Evolutionary conservation across 2,888 invertebrate species (phyloP).

Genomic region (Pogonocherus hispidulus): DNA sequence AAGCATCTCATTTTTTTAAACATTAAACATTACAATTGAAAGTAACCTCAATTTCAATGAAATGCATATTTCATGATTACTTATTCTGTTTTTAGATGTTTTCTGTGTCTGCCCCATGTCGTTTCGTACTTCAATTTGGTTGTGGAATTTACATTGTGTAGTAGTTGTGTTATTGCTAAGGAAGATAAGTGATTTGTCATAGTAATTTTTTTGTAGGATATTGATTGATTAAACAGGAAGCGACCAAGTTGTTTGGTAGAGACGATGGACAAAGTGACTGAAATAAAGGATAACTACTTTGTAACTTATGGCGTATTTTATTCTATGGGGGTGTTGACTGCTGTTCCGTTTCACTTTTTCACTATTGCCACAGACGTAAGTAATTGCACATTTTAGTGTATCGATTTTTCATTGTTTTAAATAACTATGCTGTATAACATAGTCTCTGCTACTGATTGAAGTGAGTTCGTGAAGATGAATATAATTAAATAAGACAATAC

Average conservation of each 20-base stretch:
- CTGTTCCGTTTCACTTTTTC: slow-evolving; percentile 50
- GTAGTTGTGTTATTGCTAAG: not conserved
- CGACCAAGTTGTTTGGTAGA: not conserved
- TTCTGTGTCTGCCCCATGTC: not conserved
- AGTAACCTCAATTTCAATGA: too few species aligned
- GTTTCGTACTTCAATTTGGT: not conserved
- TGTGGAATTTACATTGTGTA: not conserved
- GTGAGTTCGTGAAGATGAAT: too few species aligned
- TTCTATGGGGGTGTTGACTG: slow-evolving; percentile 50
- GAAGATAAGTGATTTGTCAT: not conserved
- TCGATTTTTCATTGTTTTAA: too few species aligned
- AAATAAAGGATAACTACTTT: slow-evolving; percentile 50
- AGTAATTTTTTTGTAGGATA: not conserved
- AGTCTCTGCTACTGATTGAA: too few species aligned
- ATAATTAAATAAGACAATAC: too few species aligned
- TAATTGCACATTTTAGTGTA: too few species aligned
- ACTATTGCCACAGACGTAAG: slow-evolving; percentile 52
- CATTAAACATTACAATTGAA: too few species aligned
- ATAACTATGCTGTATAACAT: too few species aligned
- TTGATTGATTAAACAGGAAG: not conserved
- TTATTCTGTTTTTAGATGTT: not conserved
- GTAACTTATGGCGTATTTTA: slow-evolving; percentile 53
- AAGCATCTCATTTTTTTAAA: not conserved
- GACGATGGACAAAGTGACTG: slow-evolving; percentile 18
- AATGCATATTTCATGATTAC: too few species aligned